Percentiles rank a stretch among this genome's conserved stretches.
Evolutionary conservation across 2,888 invertebrate species (phyloP).

Genomic region (Corythucha ciliata): DNA sequence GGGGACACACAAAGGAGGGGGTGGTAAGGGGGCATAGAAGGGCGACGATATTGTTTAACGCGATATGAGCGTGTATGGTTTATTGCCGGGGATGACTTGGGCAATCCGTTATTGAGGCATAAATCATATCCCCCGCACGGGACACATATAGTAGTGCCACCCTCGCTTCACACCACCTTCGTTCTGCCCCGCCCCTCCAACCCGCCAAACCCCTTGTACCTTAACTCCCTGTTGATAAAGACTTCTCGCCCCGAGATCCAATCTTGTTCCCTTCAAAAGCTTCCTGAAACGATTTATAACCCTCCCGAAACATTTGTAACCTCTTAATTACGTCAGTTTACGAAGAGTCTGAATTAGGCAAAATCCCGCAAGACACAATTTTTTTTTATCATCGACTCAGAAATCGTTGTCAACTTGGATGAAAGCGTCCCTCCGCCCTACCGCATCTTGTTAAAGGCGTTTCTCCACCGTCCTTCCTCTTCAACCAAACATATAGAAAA

Average conservation of each 20-base stretch:
- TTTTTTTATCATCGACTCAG: no score
- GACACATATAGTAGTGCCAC: neutral
- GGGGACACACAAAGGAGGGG: no score
- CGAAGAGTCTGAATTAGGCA: no score
- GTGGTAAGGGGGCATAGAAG: no score
- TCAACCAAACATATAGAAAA: constrained; percentile 13
- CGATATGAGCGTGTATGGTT: constrained; percentile 22
- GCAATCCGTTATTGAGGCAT: constrained; percentile 26
- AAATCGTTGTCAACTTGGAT: no score
- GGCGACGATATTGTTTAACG: no score
- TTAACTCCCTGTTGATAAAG: constrained; percentile 17
- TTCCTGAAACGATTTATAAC: no score
- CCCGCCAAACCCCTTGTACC: constrained; percentile 3
- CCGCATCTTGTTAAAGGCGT: neutral
- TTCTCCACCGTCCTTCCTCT: neutral
- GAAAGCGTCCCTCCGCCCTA: neutral
- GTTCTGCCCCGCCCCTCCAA: constrained; percentile 11
- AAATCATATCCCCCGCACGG: constrained; percentile 18
- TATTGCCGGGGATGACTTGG: constrained; percentile 25
- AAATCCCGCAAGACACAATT: no score
- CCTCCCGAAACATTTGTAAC: no score
- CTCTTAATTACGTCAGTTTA: no score
- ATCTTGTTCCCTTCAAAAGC: no score
- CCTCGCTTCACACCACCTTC: constrained; percentile 10
- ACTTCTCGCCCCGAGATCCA: constrained; percentile 20